phyloP scores from a whole-genome alignment of 2,113 vertebrate species.

The Sprattus sprattus region DNA sequence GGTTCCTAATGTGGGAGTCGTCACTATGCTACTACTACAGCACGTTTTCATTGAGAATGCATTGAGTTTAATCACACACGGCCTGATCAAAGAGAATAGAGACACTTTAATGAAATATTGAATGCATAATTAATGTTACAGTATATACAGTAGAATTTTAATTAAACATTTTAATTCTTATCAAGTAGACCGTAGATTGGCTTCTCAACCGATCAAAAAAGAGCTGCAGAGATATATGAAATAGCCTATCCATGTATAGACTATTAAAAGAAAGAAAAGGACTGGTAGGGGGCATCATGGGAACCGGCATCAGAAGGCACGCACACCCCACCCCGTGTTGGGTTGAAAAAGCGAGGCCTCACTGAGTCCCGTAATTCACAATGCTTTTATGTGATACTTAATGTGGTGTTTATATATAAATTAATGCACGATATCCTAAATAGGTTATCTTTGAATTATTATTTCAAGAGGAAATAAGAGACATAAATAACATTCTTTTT shows the following conservation, averaged over 20 bases:
- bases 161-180: constrained; percentile 61
- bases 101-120: constrained; percentile 76
- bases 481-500: constrained; percentile 25
- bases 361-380: background rate
- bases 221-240: constrained; percentile 49
- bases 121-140: constrained; percentile 73
- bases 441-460: constrained; percentile 9
- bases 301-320: background rate
- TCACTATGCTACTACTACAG: constrained; percentile 24
- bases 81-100: constrained; percentile 73
- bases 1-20: constrained; percentile 7
- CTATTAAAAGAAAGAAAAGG: background rate
- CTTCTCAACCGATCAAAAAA: constrained; percentile 47
- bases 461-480: background rate
- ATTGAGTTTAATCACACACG: constrained; percentile 59
- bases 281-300: background rate
- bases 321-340: background rate
- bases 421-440: constrained; percentile 8
- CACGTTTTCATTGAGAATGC: constrained; percentile 44
- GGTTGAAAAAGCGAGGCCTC: background rate
- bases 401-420: constrained; percentile 20
- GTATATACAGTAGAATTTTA: constrained; percentile 68
- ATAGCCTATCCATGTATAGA: constrained; percentile 37
- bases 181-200: constrained; percentile 56
- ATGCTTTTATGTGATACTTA: background rate